Evolutionary conservation across 1,140 invertebrate genomes (phyloP), one percentile per base, ranked within the genome.

Genomic region (Leptinotarsa texana): DNA sequence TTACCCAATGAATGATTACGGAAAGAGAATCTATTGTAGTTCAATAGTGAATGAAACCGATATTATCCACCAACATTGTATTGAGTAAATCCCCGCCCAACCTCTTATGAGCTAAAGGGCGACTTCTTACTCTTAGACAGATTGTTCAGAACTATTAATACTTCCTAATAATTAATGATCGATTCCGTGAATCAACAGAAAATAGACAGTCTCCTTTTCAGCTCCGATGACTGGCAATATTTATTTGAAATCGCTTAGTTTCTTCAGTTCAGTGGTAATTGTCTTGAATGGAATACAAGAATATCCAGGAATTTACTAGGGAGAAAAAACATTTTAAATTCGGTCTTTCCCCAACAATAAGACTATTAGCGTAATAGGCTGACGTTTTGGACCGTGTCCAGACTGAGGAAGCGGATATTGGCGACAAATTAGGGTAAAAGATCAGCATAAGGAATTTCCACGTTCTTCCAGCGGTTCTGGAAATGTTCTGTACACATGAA

Each of bases 351-450:
- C 78, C 74, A 80, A 82, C 82, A 83, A 83, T 83, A 79, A 77
- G 81, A 69, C 82, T 83, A 83, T 83, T 83, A 83, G 82, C 77
- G 79, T 83, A 83, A 83, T 82, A 82, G 82, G 80, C 79, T 78
- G 74, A 78, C 78, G 75, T 77, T 75, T 66, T 81, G 82, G 82
- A 83, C 82, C 82, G 80, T 81, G 82, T 83, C 82, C 82, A 83
- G 79, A 81, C 81, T 81, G 75, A 80, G 80, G 80, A 83, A 83
- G 75, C 78, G 78, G 73, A 72, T 77, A 80, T 82, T 81, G 80
- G 82, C 81, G 82, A 83, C 82, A 83, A 83, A 83, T 83, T 83
- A 80, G 82, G 81, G 81, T 82, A 81, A 82, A 82, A 83, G 81
- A 83, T 82, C 80, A 78, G 78, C 76, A 63, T 73, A 66, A 73